phyloP scores from a whole-genome alignment of 2,797 vertebrate species.

The Megalops cyprinoides region DNA sequence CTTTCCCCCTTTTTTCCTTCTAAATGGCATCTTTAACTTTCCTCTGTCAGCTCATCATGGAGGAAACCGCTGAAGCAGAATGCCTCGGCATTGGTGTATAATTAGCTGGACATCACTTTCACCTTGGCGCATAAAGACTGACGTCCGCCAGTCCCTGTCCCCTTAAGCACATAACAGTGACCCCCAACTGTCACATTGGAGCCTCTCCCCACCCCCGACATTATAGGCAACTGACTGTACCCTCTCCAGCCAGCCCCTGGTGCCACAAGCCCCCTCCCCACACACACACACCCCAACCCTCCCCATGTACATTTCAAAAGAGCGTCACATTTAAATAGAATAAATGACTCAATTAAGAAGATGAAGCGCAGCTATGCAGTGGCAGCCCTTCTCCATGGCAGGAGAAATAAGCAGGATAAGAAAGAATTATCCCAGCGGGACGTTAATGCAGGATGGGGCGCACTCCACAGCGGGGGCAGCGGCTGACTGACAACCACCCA shows the following conservation, averaged over 20 bases:
- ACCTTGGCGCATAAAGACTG: slow-evolving; percentile 56
- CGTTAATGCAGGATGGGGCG: slow-evolving; percentile 78
- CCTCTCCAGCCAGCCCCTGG: background rate
- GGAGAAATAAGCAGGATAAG: slow-evolving; percentile 68
- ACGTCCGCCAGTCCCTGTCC: slow-evolving; percentile 39
- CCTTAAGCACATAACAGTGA: slow-evolving; percentile 32
- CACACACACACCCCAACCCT: slow-evolving; percentile 13
- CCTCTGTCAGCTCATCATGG: slow-evolving; percentile 51
- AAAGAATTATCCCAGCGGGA: slow-evolving; percentile 83
- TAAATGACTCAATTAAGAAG: slow-evolving; percentile 90
- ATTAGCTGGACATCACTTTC: slow-evolving; percentile 64
- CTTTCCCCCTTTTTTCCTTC: slow-evolving; percentile 46
- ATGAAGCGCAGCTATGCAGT: slow-evolving; percentile 77
- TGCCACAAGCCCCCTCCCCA: slow-evolving; percentile 19
- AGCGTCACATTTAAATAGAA: slow-evolving; percentile 68
- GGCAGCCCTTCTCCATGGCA: slow-evolving; percentile 77
- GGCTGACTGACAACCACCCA: slow-evolving; percentile 77
- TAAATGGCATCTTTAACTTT: slow-evolving; percentile 54
- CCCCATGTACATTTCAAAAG: slow-evolving; percentile 39
- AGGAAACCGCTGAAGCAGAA: slow-evolving; percentile 52
- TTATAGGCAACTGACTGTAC: slow-evolving; percentile 31
- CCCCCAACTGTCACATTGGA: background rate
- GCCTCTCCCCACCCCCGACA: background rate
- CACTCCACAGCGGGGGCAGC: slow-evolving; percentile 69
- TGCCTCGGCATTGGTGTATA: slow-evolving; percentile 53